Percentiles rank a stretch among this genome's conserved stretches.
Evolutionary conservation across 2,113 vertebrate species (phyloP).

Genomic region (Dicerorhinus sumatrensis): DNA sequence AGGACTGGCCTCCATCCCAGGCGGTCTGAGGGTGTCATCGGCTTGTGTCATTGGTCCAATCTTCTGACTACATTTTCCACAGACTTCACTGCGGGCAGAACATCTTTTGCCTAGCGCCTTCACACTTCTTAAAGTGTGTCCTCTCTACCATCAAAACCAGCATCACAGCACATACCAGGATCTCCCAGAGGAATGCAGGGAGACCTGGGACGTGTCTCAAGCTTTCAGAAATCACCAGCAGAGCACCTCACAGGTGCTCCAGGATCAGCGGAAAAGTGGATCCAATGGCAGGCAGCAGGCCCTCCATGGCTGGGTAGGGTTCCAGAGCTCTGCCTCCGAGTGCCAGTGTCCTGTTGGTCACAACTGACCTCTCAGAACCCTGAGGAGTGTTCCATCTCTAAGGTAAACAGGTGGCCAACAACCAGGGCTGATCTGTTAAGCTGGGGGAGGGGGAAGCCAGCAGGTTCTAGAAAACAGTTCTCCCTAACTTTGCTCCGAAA

Average conservation of each 20-base stretch:
- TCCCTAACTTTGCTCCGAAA: not conserved
- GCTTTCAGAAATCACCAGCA: too few species aligned
- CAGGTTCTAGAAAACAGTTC: not conserved
- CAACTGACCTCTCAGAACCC: not conserved
- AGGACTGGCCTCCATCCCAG: not conserved
- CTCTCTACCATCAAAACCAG: not conserved
- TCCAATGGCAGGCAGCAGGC: not conserved
- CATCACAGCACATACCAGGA: not conserved
- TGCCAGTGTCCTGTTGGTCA: not conserved
- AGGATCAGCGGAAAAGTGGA: not conserved
- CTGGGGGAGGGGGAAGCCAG: not conserved
- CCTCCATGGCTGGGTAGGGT: not conserved
- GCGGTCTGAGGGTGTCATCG: too few species aligned
- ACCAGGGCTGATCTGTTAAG: not conserved
- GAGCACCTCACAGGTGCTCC: not conserved
- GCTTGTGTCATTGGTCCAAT: not conserved
- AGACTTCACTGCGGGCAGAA: not conserved
- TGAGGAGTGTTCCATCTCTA: too few species aligned
- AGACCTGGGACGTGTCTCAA: accelerated
- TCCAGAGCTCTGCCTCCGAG: not conserved
- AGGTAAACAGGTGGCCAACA: accelerated
- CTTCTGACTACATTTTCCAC: too few species aligned
- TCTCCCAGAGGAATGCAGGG: not conserved
- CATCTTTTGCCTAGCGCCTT: not conserved
- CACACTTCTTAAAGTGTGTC: accelerated